phyloP scores from a whole-genome alignment of 2,888 invertebrate genomes.

The Drosophila hamatofila region DNA sequence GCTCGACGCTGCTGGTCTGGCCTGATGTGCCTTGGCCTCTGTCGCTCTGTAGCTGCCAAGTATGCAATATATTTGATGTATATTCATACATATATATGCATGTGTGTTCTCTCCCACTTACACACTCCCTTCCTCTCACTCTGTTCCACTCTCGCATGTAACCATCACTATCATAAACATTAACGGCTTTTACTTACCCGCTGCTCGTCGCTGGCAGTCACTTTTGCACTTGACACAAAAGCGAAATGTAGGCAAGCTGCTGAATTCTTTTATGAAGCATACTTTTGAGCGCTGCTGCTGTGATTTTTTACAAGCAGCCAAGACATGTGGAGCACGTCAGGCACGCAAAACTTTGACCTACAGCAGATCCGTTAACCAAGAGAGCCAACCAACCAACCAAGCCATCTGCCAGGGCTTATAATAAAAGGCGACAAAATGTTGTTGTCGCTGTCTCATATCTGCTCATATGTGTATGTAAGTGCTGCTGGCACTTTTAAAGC shows the following conservation, averaged over 20 bases:
- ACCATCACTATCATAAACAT: slow-evolving; percentile 73
- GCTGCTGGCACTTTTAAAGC: slow-evolving; percentile 60
- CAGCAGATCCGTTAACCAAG: slow-evolving; percentile 15
- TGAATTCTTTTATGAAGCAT: slow-evolving; percentile 48
- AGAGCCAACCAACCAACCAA: not conserved
- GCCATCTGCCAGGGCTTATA: slow-evolving; percentile 29
- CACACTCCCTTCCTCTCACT: not conserved
- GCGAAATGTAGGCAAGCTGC: slow-evolving; percentile 54
- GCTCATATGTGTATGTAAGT: slow-evolving; percentile 34
- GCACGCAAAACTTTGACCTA: slow-evolving; percentile 51
- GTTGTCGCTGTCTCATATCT: slow-evolving; percentile 47
- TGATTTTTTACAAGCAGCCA: slow-evolving; percentile 55
- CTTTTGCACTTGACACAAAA: slow-evolving; percentile 68
- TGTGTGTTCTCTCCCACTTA: not conserved
- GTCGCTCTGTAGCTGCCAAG: slow-evolving; percentile 47
- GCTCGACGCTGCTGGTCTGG: slow-evolving; percentile 7
- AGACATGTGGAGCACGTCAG: slow-evolving; percentile 45
- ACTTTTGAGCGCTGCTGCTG: slow-evolving; percentile 48
- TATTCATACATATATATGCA: slow-evolving; percentile 2
- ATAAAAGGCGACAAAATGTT: slow-evolving; percentile 72
- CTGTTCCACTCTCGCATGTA: slow-evolving; percentile 6
- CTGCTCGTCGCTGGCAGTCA: slow-evolving; percentile 55
- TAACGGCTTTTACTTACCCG: slow-evolving; percentile 75
- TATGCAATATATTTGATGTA: slow-evolving; percentile 73
- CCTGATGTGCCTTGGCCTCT: slow-evolving; percentile 33